Evolutionary conservation across 2,113 vertebrate species (phyloP).

Genomic region (Petromus typicus): DNA sequence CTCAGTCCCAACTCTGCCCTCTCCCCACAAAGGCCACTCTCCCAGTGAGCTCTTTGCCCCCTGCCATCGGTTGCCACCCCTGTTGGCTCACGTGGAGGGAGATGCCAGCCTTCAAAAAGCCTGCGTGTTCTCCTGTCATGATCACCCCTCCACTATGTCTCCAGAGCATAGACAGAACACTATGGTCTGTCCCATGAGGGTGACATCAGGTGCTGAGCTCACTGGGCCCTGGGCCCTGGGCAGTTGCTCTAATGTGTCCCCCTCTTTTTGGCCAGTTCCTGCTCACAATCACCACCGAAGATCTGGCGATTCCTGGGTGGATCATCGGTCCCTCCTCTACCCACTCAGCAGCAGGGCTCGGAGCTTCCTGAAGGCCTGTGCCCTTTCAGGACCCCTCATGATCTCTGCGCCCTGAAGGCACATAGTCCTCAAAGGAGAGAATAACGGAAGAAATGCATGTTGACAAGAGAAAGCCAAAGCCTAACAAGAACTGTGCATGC

Average conservation of each 20-base stretch:
- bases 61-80: not conserved
- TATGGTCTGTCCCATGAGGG: no score
- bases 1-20: not conserved
- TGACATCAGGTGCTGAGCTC: not conserved
- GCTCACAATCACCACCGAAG: not conserved
- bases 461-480: not conserved
- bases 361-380: not conserved
- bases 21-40: not conserved
- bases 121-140: not conserved
- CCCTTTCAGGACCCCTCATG: not conserved
- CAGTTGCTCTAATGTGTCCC: not conserved
- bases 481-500: not conserved
- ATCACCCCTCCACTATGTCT: not conserved
- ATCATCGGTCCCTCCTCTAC: not conserved
- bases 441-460: not conserved
- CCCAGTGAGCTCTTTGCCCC: not conserved
- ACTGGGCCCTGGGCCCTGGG: not conserved
- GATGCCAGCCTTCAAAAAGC: not conserved
- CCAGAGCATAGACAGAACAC: no score
- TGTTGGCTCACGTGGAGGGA: not conserved
- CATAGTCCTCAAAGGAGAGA: not conserved
- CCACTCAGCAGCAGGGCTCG: not conserved
- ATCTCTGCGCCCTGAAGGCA: not conserved
- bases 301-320: not conserved
- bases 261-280: not conserved